A percentile compares a stretch with the other conserved stretches of the same genome.
These are phyloP conservation scores for Tokudaia muenninki DNA, from an alignment of 2,797 vertebrate species.

Conservation along the genomic window DNA sequence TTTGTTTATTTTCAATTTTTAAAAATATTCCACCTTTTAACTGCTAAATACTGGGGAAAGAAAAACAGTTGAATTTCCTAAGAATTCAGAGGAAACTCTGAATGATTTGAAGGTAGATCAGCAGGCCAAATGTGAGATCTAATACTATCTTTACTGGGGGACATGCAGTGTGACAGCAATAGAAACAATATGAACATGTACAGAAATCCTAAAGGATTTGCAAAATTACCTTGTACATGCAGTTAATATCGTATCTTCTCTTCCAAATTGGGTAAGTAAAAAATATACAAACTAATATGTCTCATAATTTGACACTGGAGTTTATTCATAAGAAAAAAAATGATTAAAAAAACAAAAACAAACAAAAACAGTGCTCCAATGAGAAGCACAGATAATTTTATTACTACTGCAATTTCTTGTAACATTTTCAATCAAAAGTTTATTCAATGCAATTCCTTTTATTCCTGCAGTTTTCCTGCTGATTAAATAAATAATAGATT, in stretches of 20 bases:
- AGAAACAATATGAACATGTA: background rate
- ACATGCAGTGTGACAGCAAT: background rate
- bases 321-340: constrained; percentile 24
- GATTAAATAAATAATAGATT: constrained; percentile 59
- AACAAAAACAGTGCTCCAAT: background rate
- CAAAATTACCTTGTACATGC: background rate
- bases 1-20: background rate
- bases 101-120: background rate
- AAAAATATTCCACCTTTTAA: background rate
- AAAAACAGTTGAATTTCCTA: background rate
- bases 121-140: background rate
- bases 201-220: background rate
- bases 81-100: background rate
- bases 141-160: background rate
- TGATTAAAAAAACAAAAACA: background rate
- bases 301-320: background rate
- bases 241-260: background rate
- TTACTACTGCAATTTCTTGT: background rate
- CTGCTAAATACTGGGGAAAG: background rate
- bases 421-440: background rate
- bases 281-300: background rate
- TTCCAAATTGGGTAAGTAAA: constrained; percentile 8
- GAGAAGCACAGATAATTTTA: background rate
- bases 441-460: constrained; percentile 19
- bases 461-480: background rate